phyloP scores from a whole-genome alignment of 2,888 invertebrate genomes.

The Hirudinaria manillensis region DNA sequence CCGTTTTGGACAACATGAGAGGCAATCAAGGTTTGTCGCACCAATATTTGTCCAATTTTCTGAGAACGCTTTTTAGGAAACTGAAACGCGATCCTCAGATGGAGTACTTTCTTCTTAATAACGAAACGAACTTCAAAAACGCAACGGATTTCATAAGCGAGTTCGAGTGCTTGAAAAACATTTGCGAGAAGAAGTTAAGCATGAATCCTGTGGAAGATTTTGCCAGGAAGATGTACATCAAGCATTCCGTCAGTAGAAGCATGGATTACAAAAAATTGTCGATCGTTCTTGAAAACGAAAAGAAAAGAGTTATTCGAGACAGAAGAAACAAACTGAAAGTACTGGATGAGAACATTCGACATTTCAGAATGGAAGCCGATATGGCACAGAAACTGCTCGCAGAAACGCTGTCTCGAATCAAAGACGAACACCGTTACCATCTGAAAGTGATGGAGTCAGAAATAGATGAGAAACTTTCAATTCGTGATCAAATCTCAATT shows the following conservation, averaged over 20 bases:
- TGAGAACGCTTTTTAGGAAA: background rate
- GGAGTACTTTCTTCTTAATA: background rate
- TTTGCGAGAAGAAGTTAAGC: background rate
- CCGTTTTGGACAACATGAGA: background rate
- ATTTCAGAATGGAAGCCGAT: slow-evolving; percentile 9
- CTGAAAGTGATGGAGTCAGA: background rate
- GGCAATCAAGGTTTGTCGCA: background rate
- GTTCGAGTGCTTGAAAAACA: background rate
- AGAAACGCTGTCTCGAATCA: background rate
- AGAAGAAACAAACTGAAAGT: background rate
- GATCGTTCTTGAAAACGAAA: background rate
- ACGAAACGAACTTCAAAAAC: background rate
- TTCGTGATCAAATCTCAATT: background rate
- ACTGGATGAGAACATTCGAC: background rate
- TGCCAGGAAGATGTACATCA: slow-evolving; percentile 18
- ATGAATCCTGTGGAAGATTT: slow-evolving; percentile 17
- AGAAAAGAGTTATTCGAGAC: background rate
- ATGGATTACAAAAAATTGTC: slow-evolving; percentile 4
- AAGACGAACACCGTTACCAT: background rate
- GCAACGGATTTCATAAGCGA: background rate
- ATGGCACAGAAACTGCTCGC: slow-evolving; percentile 17
- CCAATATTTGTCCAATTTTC: background rate
- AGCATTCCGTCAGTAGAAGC: background rate
- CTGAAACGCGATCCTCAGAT: background rate
- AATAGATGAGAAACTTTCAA: background rate